Evolutionary conservation across 2,888 invertebrate genomes (phyloP).

Genomic region (Gastracanthus pulcherrimus): DNA sequence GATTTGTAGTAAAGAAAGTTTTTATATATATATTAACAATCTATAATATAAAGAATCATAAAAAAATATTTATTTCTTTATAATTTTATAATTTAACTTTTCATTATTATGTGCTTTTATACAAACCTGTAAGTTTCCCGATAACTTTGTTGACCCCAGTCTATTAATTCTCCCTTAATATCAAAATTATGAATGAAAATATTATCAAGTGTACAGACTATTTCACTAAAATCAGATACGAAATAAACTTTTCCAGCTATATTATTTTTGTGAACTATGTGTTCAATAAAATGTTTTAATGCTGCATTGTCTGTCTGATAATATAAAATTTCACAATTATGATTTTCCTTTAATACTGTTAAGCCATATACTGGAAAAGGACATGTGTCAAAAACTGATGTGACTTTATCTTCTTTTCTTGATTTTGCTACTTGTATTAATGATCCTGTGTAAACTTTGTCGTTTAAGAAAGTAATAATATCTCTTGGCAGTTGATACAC

Average conservation of each 20-base stretch:
- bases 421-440: constrained; percentile 76
- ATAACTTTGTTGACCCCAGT: constrained; percentile 63
- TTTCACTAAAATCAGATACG: constrained; percentile 73
- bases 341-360: constrained; percentile 79
- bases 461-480: constrained; percentile 71
- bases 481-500: constrained; percentile 75
- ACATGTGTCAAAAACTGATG: constrained; percentile 80
- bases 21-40: neutral
- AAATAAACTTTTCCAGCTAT: constrained; percentile 76
- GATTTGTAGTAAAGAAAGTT: too few relatives aligned
- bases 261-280: constrained; percentile 77
- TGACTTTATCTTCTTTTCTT: constrained; percentile 64
- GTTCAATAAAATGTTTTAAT: constrained; percentile 77
- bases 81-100: neutral
- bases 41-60: neutral
- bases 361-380: constrained; percentile 83
- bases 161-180: constrained; percentile 80
- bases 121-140: constrained; percentile 64
- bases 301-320: constrained; percentile 76
- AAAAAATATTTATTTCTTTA: too few relatives aligned
- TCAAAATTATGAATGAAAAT: constrained; percentile 80
- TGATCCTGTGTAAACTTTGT: constrained; percentile 77
- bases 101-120: neutral
- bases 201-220: constrained; percentile 77
- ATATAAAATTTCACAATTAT: constrained; percentile 74